phyloP scores from a whole-genome alignment of 2,113 vertebrate species.

The Nannobrachium achirus region DNA sequence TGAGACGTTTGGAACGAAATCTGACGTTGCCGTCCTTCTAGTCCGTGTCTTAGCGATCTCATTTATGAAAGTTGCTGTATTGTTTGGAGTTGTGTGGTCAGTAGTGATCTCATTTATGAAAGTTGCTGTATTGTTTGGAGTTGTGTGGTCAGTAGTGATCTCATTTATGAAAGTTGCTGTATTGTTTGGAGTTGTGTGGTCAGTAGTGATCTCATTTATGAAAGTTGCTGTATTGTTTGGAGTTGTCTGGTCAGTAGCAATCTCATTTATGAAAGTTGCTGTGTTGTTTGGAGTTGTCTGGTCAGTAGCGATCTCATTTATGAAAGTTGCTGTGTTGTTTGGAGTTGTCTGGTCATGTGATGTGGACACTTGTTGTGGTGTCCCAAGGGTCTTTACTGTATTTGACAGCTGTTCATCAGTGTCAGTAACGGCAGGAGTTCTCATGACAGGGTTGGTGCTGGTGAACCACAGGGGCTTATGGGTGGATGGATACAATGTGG shows the following conservation, averaged over 20 bases:
- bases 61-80: neutral
- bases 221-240: neutral
- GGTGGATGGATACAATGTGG: conserved; percentile 26
- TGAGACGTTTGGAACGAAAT: neutral
- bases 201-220: no score
- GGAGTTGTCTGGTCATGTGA: conserved; percentile 5
- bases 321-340: neutral
- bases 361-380: conserved; percentile 1
- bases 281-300: neutral
- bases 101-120: no score
- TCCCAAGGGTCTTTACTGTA: neutral
- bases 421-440: neutral
- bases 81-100: neutral
- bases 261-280: no score
- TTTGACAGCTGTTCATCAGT: neutral
- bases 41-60: conserved; percentile 33
- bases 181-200: neutral
- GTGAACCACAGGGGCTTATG: conserved; percentile 10
- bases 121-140: neutral
- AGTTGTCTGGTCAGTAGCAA: conserved; percentile 6
- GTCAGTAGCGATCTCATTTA: neutral
- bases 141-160: conserved; percentile 8
- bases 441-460: neutral
- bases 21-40: conserved; percentile 22
- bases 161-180: neutral